Evolutionary conservation across 2,113 vertebrate genomes (phyloP).

Genomic region (Leuciscus idus): DNA sequence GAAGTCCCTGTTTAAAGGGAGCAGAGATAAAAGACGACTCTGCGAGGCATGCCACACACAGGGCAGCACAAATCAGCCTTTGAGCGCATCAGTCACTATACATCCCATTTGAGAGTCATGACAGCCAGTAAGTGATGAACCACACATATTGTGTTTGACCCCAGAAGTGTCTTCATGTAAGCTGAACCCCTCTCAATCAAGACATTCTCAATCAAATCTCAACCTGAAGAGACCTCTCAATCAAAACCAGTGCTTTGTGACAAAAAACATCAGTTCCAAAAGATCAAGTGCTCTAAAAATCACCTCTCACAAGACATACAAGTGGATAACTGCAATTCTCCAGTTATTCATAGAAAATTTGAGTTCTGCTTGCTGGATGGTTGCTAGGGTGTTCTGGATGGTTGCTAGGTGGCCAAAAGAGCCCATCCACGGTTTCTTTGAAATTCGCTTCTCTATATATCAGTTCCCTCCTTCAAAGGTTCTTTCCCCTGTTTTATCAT

Average conservation of each 20-base stretch:
- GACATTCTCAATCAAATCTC: no score
- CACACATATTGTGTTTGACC: background rate
- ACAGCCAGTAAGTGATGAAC: conserved; percentile 17
- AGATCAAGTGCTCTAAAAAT: background rate
- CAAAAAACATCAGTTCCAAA: background rate
- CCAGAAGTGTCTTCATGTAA: background rate
- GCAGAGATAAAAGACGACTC: conserved; percentile 54
- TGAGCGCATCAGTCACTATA: conserved; percentile 26
- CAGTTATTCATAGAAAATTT: background rate
- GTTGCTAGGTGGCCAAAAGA: conserved; percentile 1
- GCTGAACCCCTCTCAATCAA: background rate
- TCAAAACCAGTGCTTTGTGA: background rate
- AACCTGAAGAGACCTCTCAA: background rate
- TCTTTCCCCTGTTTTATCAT: background rate
- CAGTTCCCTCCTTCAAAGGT: background rate
- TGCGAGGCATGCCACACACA: background rate
- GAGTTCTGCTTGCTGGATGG: background rate
- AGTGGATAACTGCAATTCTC: background rate
- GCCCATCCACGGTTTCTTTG: background rate
- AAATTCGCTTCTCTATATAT: background rate
- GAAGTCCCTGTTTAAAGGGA: conserved; percentile 47
- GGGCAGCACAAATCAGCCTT: background rate
- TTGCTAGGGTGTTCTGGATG: no score
- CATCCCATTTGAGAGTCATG: conserved; percentile 4
- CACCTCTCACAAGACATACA: background rate